Evolutionary conservation across 2,113 vertebrate species (phyloP), one percentile per base, ranked within the genome.

Genomic region (Hemichromis elongatus): DNA sequence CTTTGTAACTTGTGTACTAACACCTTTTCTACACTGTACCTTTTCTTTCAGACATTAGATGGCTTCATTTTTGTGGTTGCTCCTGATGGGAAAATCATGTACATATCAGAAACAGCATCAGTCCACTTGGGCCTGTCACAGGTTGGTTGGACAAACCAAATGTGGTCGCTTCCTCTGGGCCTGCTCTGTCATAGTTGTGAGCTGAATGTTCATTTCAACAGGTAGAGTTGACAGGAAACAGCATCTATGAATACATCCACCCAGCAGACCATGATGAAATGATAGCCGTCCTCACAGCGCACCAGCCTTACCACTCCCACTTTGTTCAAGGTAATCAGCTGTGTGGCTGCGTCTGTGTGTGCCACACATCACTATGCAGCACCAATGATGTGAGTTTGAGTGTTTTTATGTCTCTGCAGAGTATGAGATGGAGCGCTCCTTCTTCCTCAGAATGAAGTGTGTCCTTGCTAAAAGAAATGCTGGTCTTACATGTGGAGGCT

Each of bases 11-110:
- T 3, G 30, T 26, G 7, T 2, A 53, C 26, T 30, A 9, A 77
- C 12, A 3, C 2, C 30, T 1, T 56, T 37, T n/a, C 61, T 66
- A 66, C 61, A 7, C 35, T 35, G 35, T 11, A 1, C 50, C 12
- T 0, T 83, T 84, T 84, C 47, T 94, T 82, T 86, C 93, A 99
- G 99, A 99, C 99, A 0, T 91, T 99, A 92, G 99, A 99, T 16
- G 99, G 99, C 86, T 99, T 99, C 93, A 98, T 99, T 91, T 99
- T 99, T 45, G 99, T 99, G 42, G 98, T 99, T n/a, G 98, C 99
- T 81, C 98, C 99, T 2, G 99, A 99, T 79, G 99, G 99, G 35
- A 99, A 99, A 94, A 99, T 99, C 88, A 99, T 99, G 99, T 99
- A 99, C 94, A 99, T 99, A 90, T 99, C 99, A 2, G 99, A 99